These are phyloP conservation scores for Ennomos erosarius DNA, from an alignment of 2,888 invertebrate species.

Conservation along the genomic window DNA sequence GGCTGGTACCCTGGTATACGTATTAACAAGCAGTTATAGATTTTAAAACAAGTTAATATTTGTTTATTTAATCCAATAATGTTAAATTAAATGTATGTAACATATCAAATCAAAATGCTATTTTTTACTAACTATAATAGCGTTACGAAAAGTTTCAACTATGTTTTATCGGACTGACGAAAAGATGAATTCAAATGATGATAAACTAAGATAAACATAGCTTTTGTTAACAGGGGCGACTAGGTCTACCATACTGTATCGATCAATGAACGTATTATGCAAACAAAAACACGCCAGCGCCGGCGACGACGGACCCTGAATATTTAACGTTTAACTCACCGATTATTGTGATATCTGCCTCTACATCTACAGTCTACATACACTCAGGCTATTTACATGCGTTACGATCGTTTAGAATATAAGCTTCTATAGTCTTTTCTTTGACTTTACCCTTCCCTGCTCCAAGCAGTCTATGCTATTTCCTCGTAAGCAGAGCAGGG, in stretches of 20 bases:
- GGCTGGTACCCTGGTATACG: too few species aligned
- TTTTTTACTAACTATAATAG: not conserved
- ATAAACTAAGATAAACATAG: constrained; percentile 65
- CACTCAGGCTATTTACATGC: too few species aligned
- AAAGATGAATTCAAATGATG: constrained; percentile 47
- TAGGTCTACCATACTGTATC: constrained; percentile 51
- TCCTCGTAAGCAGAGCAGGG: not conserved
- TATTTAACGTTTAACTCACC: constrained; percentile 71
- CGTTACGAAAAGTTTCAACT: constrained; percentile 1
- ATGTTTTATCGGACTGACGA: constrained; percentile 45
- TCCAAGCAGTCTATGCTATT: not conserved
- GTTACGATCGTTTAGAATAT: not conserved
- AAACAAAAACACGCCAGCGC: constrained; percentile 55
- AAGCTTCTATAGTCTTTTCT: not conserved
- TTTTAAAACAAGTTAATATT: too few species aligned
- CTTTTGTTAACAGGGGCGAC: constrained; percentile 45
- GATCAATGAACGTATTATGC: constrained; percentile 79
- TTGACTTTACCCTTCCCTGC: too few species aligned
- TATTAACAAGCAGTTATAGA: too few species aligned
- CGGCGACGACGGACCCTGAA: constrained; percentile 55
- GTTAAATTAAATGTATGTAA: too few species aligned
- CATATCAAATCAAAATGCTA: too few species aligned
- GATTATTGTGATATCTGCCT: constrained; percentile 55
- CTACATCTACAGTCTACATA: too few species aligned
- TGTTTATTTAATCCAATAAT: too few species aligned